Conservation (phyloP, 2,797 vertebrate genomes). For the Sebastes minor region DNA sequence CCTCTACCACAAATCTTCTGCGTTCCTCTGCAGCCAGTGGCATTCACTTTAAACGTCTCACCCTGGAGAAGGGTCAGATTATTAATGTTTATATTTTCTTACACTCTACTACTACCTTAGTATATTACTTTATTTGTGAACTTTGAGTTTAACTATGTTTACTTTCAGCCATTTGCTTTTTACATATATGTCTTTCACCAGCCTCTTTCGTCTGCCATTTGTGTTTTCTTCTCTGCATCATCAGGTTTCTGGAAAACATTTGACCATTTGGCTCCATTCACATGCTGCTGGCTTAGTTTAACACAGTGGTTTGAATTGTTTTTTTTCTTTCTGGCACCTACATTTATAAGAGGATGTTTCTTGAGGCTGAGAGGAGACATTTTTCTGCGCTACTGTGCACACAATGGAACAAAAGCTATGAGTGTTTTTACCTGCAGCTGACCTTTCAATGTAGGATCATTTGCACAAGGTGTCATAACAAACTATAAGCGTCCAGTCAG, state of each 20-base stretch:
- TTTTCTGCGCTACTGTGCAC: constrained; percentile 37
- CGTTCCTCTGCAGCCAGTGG: constrained; percentile 27
- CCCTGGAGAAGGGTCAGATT: constrained; percentile 1
- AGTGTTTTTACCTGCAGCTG: constrained; percentile 16
- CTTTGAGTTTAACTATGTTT: background rate
- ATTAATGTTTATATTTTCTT: background rate
- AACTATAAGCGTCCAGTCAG: background rate
- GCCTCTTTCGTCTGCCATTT: constrained; percentile 8
- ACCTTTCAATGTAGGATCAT: background rate
- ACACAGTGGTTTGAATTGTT: background rate
- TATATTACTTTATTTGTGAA: background rate
- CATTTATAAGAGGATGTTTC: constrained; percentile 17
- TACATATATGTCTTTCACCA: background rate
- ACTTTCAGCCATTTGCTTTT: background rate
- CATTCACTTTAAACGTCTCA: constrained; percentile 1
- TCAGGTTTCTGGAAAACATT: constrained; percentile 29
- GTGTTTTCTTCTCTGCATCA: constrained; percentile 24
- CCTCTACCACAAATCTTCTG: constrained; percentile 13
- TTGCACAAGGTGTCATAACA: background rate
- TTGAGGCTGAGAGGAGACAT: constrained; percentile 31
- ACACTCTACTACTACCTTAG: background rate
- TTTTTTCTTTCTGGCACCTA: constrained; percentile 6
- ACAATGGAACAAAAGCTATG: constrained; percentile 9
- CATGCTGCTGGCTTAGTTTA: constrained; percentile 22
- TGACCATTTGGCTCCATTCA: constrained; percentile 31